Conservation (phyloP, 2,113 vertebrate genomes). For the Passer domesticus region DNA sequence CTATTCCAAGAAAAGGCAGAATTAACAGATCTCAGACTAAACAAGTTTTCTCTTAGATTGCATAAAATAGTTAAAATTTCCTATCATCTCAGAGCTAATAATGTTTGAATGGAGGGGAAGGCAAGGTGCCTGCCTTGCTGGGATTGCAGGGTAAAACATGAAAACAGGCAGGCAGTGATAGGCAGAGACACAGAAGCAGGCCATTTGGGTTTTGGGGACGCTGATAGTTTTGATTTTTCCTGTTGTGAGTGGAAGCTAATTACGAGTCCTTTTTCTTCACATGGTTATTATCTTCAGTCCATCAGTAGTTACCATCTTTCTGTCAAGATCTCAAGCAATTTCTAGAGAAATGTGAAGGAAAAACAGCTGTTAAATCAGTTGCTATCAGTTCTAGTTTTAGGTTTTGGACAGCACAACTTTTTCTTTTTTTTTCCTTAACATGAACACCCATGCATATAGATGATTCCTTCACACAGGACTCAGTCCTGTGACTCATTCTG, state of each 20-base stretch:
- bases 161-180: background rate
- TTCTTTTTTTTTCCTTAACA: background rate
- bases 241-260: background rate
- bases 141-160: background rate
- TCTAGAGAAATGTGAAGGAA: background rate
- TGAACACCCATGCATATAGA: background rate
- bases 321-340: background rate
- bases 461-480: background rate
- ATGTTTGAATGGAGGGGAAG: background rate
- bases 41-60: background rate
- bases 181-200: background rate
- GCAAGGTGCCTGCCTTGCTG: background rate
- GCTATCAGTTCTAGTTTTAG: background rate
- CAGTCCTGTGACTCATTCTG: background rate
- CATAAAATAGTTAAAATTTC: background rate
- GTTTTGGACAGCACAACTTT: background rate
- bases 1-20: background rate
- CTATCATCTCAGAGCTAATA: background rate
- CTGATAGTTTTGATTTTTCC: background rate
- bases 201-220: background rate
- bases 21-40: background rate
- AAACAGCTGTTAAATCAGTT: background rate
- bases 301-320: background rate
- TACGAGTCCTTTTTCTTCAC: background rate
- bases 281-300: background rate